Conservation (phyloP, 2,113 vertebrate genomes). For the Panurus biarmicus region DNA sequence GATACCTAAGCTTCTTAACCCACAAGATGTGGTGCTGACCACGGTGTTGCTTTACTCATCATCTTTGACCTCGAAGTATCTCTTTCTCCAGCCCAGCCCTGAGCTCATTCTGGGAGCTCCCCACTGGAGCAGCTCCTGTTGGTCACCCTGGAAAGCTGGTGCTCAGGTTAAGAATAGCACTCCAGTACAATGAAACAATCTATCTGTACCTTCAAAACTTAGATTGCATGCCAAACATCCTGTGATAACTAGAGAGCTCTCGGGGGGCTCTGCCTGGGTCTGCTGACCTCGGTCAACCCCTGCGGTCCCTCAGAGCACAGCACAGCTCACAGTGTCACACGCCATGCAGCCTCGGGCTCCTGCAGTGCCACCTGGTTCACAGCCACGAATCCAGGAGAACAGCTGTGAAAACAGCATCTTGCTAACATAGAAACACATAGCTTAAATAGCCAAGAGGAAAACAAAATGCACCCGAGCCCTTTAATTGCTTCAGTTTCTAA, state of each 20-base stretch:
- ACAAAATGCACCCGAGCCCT: neutral
- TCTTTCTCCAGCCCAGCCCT: neutral
- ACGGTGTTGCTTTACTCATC: neutral
- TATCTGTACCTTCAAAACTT: neutral
- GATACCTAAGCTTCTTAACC: neutral
- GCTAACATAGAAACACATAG: neutral
- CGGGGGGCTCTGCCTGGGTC: neutral
- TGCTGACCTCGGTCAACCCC: rapidly evolving
- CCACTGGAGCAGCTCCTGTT: neutral
- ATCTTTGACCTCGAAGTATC: neutral
- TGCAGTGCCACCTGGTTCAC: neutral
- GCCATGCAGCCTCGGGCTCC: rapidly evolving
- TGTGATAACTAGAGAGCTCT: neutral
- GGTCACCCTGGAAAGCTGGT: neutral
- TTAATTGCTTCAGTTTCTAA: neutral
- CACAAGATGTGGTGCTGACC: neutral
- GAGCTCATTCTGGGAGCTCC: neutral
- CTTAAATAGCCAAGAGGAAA: neutral
- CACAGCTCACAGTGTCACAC: neutral
- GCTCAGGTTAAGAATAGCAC: neutral
- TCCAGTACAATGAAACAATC: neutral
- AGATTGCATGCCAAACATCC: neutral
- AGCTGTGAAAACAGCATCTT: neutral
- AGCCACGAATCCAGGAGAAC: neutral
- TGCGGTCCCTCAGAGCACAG: neutral